Conservation (phyloP, 1,140 invertebrate genomes). For the Orchesella cincta region DNA sequence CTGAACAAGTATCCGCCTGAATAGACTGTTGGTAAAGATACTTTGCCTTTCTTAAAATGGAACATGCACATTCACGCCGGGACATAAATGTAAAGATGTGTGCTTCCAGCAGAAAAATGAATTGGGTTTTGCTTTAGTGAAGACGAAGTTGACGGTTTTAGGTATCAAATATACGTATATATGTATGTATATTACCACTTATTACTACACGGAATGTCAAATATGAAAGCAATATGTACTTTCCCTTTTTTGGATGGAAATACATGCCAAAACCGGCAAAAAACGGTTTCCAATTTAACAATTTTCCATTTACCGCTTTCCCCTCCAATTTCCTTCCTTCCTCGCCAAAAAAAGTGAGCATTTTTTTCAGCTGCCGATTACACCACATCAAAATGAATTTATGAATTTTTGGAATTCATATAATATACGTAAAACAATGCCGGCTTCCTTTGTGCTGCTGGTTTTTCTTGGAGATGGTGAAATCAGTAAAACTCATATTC, state of each 20-base stretch:
- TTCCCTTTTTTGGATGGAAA: not conserved
- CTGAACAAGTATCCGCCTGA: no score
- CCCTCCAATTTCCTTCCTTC: not conserved
- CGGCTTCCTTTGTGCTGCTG: not conserved
- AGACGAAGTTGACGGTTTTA: no score
- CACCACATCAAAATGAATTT: not conserved
- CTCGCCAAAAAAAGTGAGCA: not conserved
- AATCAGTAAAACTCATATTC: not conserved
- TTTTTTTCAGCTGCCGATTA: not conserved
- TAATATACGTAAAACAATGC: not conserved
- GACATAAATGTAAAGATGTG: no score
- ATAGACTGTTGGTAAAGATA: no score
- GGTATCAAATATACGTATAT: no score
- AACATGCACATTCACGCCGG: no score
- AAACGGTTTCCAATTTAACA: not conserved
- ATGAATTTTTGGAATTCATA: not conserved
- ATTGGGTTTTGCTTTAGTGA: no score
- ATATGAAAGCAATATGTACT: not conserved
- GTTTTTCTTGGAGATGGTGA: not conserved
- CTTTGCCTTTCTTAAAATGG: no score
- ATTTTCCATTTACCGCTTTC: not conserved
- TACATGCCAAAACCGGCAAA: not conserved
- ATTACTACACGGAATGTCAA: not conserved
- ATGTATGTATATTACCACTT: no score
- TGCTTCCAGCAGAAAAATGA: no score